These are phyloP conservation scores for Urocynchramus pylzowi DNA, from an alignment of 2,113 vertebrate genomes.

Conservation along the genomic window DNA sequence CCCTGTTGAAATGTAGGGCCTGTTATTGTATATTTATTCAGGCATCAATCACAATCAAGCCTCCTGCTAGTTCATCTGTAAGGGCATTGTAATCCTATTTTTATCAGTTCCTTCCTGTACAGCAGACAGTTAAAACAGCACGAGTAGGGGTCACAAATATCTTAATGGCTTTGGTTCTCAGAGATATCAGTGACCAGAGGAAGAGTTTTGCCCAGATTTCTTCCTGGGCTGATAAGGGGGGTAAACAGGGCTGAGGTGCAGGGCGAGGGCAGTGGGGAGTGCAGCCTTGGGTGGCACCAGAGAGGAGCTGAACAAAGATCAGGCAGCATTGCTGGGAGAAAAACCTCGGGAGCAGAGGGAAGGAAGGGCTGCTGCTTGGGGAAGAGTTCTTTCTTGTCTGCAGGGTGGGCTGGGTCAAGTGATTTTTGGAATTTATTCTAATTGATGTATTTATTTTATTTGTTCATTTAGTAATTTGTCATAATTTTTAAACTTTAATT, in stretches of 20 bases:
- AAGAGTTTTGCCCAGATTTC: constrained; percentile 75
- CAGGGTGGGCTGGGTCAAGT: not conserved
- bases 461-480: not conserved
- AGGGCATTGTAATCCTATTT: constrained; percentile 86
- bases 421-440: not conserved
- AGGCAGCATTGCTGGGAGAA: not conserved
- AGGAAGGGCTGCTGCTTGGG: not conserved
- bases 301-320: not conserved
- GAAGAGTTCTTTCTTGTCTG: not conserved
- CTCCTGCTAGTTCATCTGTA: constrained; percentile 70
- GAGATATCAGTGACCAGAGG: constrained; percentile 76
- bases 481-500: too few species aligned
- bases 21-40: constrained; percentile 82
- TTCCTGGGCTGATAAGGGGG: constrained; percentile 76
- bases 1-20: constrained; percentile 70
- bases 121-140: constrained; percentile 80
- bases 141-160: constrained; percentile 75
- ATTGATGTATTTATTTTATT: not conserved
- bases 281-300: not conserved
- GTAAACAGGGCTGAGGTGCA: constrained; percentile 57
- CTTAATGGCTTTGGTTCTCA: constrained; percentile 81
- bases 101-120: constrained; percentile 86
- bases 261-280: not conserved
- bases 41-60: constrained; percentile 81
- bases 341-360: not conserved